These are phyloP conservation scores for Cryptomyrus ogoouensis DNA, from an alignment of 2,113 vertebrate genomes.

Conservation along the genomic window DNA sequence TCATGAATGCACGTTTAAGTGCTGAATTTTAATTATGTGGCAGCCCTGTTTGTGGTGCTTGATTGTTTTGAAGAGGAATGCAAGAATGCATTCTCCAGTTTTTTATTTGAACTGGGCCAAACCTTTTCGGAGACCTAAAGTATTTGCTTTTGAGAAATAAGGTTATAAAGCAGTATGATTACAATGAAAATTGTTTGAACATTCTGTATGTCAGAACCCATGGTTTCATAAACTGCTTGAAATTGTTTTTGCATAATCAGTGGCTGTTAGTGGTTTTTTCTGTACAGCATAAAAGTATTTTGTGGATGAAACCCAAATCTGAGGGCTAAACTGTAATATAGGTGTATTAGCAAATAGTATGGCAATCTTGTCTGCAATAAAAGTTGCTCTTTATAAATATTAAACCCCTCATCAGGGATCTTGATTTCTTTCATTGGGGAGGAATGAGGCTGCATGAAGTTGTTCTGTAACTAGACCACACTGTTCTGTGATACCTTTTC, in stretches of 20 bases:
- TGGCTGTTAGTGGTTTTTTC: neutral
- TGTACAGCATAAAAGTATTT: neutral
- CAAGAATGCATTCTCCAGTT: neutral
- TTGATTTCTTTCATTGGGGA: neutral
- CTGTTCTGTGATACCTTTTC: conserved; percentile 7
- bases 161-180: neutral
- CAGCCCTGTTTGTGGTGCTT: neutral
- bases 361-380: neutral
- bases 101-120: neutral
- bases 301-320: neutral
- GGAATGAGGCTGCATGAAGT: neutral
- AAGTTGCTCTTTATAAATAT: neutral
- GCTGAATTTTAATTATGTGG: neutral
- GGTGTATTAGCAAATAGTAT: neutral
- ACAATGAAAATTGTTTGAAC: neutral
- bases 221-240: neutral
- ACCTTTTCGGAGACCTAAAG: neutral
- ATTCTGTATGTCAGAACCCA: neutral
- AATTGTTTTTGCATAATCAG: neutral
- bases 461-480: neutral
- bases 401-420: neutral
- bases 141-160: neutral
- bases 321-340: neutral
- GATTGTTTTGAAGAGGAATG: neutral
- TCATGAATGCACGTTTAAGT: neutral